A percentile compares a stretch with the other conserved stretches of the same genome.
These are phyloP conservation scores for Tuberolachnus salignus DNA, from an alignment of 2,888 invertebrate species.

Conservation along the genomic window DNA sequence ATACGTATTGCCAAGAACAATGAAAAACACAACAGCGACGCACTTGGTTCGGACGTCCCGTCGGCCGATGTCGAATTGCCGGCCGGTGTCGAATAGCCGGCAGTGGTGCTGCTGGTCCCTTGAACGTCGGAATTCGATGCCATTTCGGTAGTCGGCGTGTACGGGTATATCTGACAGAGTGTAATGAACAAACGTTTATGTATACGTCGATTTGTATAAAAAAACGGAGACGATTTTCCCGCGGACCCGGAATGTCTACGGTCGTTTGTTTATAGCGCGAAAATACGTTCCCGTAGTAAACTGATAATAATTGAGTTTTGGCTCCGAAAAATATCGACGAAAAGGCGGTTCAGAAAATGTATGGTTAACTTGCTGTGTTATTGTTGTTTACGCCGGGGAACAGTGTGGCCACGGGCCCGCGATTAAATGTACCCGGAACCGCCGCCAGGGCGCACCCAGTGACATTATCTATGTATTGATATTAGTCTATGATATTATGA, in stretches of 20 bases:
- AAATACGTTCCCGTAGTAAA: not conserved
- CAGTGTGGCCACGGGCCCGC: slow-evolving; percentile 21
- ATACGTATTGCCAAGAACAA: too few species aligned
- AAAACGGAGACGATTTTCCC: not conserved
- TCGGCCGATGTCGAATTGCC: not conserved
- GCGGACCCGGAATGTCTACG: too few species aligned
- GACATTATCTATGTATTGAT: too few species aligned
- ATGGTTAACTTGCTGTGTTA: slow-evolving; percentile 52
- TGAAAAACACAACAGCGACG: too few species aligned
- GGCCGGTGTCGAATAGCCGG: too few species aligned
- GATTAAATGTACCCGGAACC: not conserved
- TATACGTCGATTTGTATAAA: not conserved
- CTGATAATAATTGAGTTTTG: slow-evolving; percentile 48
- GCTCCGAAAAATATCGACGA: slow-evolving; percentile 47
- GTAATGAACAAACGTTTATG: not conserved
- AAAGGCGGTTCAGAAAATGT: slow-evolving; percentile 51
- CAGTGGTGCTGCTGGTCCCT: not conserved
- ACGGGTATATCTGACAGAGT: not conserved
- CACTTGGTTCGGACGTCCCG: slow-evolving; percentile 4
- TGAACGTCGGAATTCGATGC: not conserved
- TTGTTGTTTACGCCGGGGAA: slow-evolving; percentile 55
- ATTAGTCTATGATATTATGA: too few species aligned
- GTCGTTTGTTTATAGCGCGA: slow-evolving; percentile 34
- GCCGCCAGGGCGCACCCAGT: not conserved
- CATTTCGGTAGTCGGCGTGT: not conserved